phyloP scores from a whole-genome alignment of 2,888 invertebrate genomes.

The Leptopterna dolabrata region DNA sequence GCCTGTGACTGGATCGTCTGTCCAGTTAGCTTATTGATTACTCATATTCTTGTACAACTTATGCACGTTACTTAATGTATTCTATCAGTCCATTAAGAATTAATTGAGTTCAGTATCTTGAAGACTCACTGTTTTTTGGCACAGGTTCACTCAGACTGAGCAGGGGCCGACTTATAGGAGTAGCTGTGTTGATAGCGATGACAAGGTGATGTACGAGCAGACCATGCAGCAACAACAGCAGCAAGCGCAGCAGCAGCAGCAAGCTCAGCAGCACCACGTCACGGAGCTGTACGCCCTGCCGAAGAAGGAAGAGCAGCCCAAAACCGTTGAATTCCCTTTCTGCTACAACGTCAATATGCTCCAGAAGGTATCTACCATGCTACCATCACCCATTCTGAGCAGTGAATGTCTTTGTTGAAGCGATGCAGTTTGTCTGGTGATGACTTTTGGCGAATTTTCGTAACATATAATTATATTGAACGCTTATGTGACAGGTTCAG shows the following conservation, averaged over 20 bases:
- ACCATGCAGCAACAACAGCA: slow-evolving; percentile 59
- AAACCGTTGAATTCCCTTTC: slow-evolving; percentile 68
- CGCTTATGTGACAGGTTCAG: slow-evolving; percentile 51
- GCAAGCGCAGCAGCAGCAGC: slow-evolving; percentile 56
- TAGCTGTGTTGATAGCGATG: slow-evolving; percentile 58
- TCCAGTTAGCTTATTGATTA: too few relatives aligned
- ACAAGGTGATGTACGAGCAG: slow-evolving; percentile 63
- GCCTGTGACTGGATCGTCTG: too few relatives aligned
- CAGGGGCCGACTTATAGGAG: slow-evolving; percentile 53
- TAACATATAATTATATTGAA: too few relatives aligned
- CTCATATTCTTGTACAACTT: too few relatives aligned
- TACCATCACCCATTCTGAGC: background rate
- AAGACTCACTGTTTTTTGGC: slow-evolving; percentile 4
- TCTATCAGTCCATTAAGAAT: too few relatives aligned
- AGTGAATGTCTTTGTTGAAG: background rate
- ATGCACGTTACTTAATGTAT: too few relatives aligned
- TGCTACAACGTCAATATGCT: slow-evolving; percentile 70
- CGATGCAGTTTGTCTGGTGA: background rate
- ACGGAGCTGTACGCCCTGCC: slow-evolving; percentile 62
- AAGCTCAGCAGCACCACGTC: slow-evolving; percentile 61
- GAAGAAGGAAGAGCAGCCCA: slow-evolving; percentile 64
- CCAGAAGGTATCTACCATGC: slow-evolving; percentile 66
- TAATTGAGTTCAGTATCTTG: too few relatives aligned
- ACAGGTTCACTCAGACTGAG: slow-evolving; percentile 62
- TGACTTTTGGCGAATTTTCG: too few relatives aligned